Percentiles rank a stretch among this genome's conserved stretches.
Evolutionary conservation across 2,888 invertebrate genomes (phyloP).

Genomic region (Sussaba pulchella): DNA sequence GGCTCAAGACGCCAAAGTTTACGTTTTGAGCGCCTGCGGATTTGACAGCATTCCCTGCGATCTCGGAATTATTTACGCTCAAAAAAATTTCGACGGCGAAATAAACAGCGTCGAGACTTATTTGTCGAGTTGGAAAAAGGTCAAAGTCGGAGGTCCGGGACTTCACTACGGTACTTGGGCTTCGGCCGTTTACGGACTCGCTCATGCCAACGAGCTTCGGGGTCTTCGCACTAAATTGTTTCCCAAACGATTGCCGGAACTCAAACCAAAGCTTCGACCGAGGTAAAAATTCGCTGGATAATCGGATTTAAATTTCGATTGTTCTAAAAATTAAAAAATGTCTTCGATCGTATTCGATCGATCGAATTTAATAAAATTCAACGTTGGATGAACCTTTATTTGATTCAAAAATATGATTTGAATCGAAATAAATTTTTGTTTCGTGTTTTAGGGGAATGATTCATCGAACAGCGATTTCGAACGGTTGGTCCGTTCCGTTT

Average conservation of each 20-base stretch:
- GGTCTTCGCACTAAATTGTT: constrained; percentile 89
- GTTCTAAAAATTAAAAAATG: background rate
- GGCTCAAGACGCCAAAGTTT: constrained; percentile 93
- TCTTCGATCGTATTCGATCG: background rate
- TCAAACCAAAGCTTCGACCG: constrained; percentile 87
- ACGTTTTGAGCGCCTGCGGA: constrained; percentile 96
- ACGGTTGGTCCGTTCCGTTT: constrained; percentile 91
- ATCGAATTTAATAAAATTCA: no score
- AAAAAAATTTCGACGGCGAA: constrained; percentile 91
- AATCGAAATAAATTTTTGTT: constrained; percentile 2
- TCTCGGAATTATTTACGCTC: constrained; percentile 92
- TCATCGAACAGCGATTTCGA: constrained; percentile 84
- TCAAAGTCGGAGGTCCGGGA: constrained; percentile 81
- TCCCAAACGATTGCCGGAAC: constrained; percentile 87
- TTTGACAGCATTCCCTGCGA: constrained; percentile 97
- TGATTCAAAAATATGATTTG: no score
- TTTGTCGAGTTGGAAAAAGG: constrained; percentile 83
- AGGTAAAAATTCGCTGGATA: constrained; percentile 83
- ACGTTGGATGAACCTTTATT: no score
- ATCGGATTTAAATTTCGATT: no score
- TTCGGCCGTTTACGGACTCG: constrained; percentile 92
- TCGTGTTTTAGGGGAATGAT: constrained; percentile 83
- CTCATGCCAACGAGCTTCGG: constrained; percentile 87
- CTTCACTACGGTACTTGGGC: constrained; percentile 96
- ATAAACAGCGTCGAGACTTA: constrained; percentile 93